Conservation (phyloP, 2,888 invertebrate genomes). For the Drosophila neoperkinsi region DNA sequence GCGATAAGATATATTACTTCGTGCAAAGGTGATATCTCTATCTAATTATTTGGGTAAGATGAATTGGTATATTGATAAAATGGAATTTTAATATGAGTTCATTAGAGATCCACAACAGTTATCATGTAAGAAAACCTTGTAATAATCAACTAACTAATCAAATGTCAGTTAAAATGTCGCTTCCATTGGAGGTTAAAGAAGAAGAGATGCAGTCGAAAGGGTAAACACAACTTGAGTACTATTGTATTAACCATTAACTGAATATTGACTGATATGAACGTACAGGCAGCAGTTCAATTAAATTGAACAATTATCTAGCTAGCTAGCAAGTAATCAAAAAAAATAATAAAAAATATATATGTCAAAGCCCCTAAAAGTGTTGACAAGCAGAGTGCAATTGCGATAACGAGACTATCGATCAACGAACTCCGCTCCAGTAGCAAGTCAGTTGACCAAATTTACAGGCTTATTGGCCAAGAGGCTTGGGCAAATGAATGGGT, state of each 20-base stretch:
- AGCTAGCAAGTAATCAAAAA: not conserved
- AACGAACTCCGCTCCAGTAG: slow-evolving; percentile 23
- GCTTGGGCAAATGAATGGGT: slow-evolving; percentile 5
- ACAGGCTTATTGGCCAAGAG: slow-evolving; percentile 36
- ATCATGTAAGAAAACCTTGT: not conserved
- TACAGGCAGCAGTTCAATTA: slow-evolving; percentile 30
- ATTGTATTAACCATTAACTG: not conserved
- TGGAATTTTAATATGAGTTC: no score
- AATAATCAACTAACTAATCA: not conserved
- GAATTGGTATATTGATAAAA: not conserved
- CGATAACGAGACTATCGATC: slow-evolving; percentile 42
- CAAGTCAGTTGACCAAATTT: slow-evolving; percentile 34
- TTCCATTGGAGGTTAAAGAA: not conserved
- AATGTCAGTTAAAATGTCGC: not conserved
- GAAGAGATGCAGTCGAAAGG: not conserved
- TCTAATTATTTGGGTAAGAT: not conserved
- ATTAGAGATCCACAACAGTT: no score
- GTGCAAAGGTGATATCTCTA: not conserved
- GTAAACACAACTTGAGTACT: not conserved
- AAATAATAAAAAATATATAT: not conserved
- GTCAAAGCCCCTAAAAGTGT: slow-evolving; percentile 24
- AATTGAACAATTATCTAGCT: slow-evolving; percentile 27
- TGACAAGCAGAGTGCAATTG: slow-evolving; percentile 17
- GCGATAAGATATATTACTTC: not conserved
- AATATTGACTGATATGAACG: not conserved